Evolutionary conservation across 2,888 invertebrate genomes (phyloP).

Genomic region (Unio pictorum): DNA sequence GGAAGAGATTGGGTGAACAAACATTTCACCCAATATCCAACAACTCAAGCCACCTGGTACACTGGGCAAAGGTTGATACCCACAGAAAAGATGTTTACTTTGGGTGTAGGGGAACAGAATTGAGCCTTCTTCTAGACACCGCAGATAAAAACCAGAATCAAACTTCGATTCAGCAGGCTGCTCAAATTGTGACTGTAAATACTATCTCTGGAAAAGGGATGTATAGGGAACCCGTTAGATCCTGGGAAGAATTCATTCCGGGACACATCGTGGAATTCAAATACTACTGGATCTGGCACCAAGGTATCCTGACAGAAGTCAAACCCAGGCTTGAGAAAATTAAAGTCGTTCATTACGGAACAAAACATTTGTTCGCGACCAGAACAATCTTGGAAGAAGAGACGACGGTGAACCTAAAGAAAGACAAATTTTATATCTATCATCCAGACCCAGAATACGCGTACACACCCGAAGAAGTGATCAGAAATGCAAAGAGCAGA

Average conservation of each 20-base stretch:
- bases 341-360: conserved; percentile 14
- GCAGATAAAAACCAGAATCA: too few relatives aligned
- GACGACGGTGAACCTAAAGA: background rate
- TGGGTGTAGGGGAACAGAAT: too few relatives aligned
- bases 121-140: too few relatives aligned
- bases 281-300: conserved; percentile 5
- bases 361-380: conserved; percentile 4
- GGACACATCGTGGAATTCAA: conserved; percentile 12
- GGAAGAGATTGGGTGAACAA: conserved; percentile 13
- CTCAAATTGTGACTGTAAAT: too few relatives aligned
- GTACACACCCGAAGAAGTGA: background rate
- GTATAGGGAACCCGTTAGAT: conserved; percentile 3
- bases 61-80: conserved; percentile 20
- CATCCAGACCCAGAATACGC: conserved; percentile 9
- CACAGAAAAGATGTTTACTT: too few relatives aligned
- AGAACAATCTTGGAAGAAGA: conserved; percentile 6
- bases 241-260: conserved; percentile 12
- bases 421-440: conserved; percentile 10
- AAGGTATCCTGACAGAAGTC: conserved; percentile 12
- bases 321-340: conserved; percentile 1
- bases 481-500: conserved; percentile 4
- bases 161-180: background rate
- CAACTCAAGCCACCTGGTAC: conserved; percentile 18
- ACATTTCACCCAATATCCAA: conserved; percentile 8
- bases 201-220: too few relatives aligned